A percentile compares a stretch with the other conserved stretches of the same genome.
Evolutionary conservation across 1,140 invertebrate genomes (phyloP).

Genomic region (Drosophila suzukii): DNA sequence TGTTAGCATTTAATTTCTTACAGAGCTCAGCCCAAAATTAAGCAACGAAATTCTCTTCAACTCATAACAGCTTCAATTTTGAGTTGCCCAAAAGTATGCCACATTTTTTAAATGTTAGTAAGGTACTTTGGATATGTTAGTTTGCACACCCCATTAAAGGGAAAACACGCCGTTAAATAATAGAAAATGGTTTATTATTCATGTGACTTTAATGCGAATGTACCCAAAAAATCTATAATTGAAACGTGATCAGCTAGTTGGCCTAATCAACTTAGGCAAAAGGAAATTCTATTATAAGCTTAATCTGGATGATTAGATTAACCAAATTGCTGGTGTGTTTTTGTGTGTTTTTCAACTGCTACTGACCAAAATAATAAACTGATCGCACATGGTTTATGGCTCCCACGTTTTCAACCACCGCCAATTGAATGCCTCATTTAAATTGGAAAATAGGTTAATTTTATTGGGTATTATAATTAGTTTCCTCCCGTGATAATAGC

Average conservation of each 20-base stretch:
- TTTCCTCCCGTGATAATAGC: constrained; percentile 46
- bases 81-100: constrained; percentile 13
- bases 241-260: not conserved
- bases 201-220: not conserved
- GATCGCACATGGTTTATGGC: constrained; percentile 31
- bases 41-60: not conserved
- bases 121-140: not conserved
- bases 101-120: not conserved
- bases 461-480: constrained; percentile 20
- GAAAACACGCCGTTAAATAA: no score
- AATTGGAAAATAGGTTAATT: constrained; percentile 8
- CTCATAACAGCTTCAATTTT: not conserved
- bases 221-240: not conserved
- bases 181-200: not conserved
- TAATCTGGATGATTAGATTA: constrained; percentile 73
- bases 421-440: constrained; percentile 11
- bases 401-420: constrained; percentile 13
- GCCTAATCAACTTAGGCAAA: constrained; percentile 25
- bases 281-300: constrained; percentile 46
- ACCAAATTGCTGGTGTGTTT: constrained; percentile 23
- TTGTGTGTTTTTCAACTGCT: constrained; percentile 37
- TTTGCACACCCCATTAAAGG: no score
- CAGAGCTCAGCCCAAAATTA: not conserved
- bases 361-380: constrained; percentile 20
- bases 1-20: not conserved